Percentiles rank a stretch among this genome's conserved stretches.
phyloP scores from a whole-genome alignment of 2,888 invertebrate species.

The Andricus curvator region DNA sequence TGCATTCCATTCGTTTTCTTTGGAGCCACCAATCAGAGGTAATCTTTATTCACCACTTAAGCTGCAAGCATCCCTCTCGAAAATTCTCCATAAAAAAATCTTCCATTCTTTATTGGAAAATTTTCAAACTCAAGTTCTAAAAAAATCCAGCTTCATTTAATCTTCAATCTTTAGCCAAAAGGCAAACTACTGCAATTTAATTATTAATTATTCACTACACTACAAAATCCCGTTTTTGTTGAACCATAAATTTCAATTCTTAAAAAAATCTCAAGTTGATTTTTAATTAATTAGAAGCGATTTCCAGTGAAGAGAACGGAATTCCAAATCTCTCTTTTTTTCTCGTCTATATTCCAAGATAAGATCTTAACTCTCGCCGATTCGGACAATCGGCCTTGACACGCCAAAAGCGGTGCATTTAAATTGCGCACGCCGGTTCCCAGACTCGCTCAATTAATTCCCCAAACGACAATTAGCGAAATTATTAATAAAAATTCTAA shows the following conservation, averaged over 20 bases:
- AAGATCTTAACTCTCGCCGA: constrained; percentile 56
- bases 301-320: constrained; percentile 42
- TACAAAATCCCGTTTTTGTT: constrained; percentile 7
- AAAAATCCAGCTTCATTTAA: neutral
- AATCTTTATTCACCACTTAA: constrained; percentile 52
- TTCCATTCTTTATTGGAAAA: constrained; percentile 5
- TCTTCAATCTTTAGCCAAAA: neutral
- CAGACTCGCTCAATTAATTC: constrained; percentile 72
- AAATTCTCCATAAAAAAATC: constrained; percentile 20
- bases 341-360: constrained; percentile 57
- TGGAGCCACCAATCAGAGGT: constrained; percentile 60
- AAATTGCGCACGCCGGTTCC: constrained; percentile 56
- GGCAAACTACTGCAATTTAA: neutral
- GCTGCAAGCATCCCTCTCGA: constrained; percentile 23
- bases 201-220: neutral
- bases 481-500: constrained; percentile 74
- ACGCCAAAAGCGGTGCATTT: constrained; percentile 44
- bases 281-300: constrained; percentile 41
- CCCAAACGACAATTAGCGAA: constrained; percentile 74
- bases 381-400: constrained; percentile 49
- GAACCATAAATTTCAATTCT: constrained; percentile 14
- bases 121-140: neutral
- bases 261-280: constrained; percentile 14
- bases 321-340: constrained; percentile 31
- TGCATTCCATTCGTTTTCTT: constrained; percentile 68